Percentiles rank a stretch among this genome's conserved stretches.
phyloP scores from a whole-genome alignment of 2,113 vertebrate species.

The Oryzias celebensis region DNA sequence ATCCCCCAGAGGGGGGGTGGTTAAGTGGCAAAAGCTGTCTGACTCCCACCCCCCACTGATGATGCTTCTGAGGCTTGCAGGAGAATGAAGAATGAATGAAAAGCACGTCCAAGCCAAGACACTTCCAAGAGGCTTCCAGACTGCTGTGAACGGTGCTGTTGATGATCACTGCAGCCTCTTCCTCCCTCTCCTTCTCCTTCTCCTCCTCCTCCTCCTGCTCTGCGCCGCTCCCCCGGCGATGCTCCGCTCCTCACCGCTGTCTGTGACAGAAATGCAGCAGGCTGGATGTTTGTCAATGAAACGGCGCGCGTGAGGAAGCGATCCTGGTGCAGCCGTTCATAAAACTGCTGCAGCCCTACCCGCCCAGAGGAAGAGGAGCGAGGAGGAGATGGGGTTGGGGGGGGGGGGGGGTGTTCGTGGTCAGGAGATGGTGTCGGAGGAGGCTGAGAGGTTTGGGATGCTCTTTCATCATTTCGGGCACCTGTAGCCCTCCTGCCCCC shows the following conservation, averaged over 20 bases:
- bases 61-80: no score
- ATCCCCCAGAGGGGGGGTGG: slow-evolving; percentile 20
- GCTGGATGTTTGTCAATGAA: slow-evolving; percentile 63
- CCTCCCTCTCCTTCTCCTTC: neutral
- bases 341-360: slow-evolving; percentile 72
- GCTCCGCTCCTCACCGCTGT: slow-evolving; percentile 40
- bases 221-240: slow-evolving; percentile 40
- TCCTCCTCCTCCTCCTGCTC: slow-evolving; percentile 28
- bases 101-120: slow-evolving; percentile 30
- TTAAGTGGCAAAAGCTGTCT: slow-evolving; percentile 28
- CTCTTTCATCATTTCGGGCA: slow-evolving; percentile 28
- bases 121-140: slow-evolving; percentile 20
- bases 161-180: slow-evolving; percentile 46
- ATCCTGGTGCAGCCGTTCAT: slow-evolving; percentile 66
- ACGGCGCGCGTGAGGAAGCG: slow-evolving; percentile 29
- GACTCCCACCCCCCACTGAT: neutral
- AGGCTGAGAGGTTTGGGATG: neutral
- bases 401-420: neutral
- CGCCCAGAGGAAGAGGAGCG: slow-evolving; percentile 43
- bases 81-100: slow-evolving; percentile 13
- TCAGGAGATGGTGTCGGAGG: neutral
- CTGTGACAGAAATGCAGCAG: slow-evolving; percentile 66
- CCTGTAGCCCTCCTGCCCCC: slow-evolving; percentile 59
- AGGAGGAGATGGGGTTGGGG: neutral
- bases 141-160: slow-evolving; percentile 30